Base-by-base conservation (phyloP, 1,140 invertebrate genomes). In the Euwallacea fornicatus region DNA sequence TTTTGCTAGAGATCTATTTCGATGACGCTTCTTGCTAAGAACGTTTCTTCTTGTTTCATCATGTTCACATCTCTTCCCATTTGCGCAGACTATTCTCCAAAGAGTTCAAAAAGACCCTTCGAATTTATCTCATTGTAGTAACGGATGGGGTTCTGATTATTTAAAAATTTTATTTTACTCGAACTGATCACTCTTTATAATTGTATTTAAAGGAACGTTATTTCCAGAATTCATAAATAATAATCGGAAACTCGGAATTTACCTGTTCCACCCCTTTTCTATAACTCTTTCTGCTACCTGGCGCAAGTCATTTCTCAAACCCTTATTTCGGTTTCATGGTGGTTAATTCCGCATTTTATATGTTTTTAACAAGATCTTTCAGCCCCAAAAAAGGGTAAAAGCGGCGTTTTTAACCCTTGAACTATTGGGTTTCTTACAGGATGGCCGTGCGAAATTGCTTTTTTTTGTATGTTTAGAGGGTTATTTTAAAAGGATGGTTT, bases 321-420 rank as follows among this genome's bases (percentile, higher is more conserved):
- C 67, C 59, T 62, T 63, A 69, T 62, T 62, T 69, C 68, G 74
- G 76, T 77, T 77, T 55, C 73, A 75, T 69, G 50, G 76, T 67
- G 76, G 76, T 77, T 74, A 73, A 70, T 74, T 77, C 76, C 73
- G 69, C 42, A 76, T 75, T 75, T 73, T 69, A 74, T 77, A 77
- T 64, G 66, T 60, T 75, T 76, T 77, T 77, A 77, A 77, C 76
- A 71, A 75, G 76, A 76, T 76, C 73, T 70, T 62, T 42, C n/a
- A 11, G 9, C 16, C 53, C 56, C 41, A 7, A 42, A 69, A 76
- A 76, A 76, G 72, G 72, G 72, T 66, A 15, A 72, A 74, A 75
- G 61, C 43, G 65, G 13, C 69, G 42, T 60, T 73, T 73, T 76
- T 74, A 74, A 75, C 72, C 75, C 68, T 69, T 71, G 46, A 61